Conservation (phyloP, 2,888 invertebrate species). For the Scelioninae gen. 2 region DNA sequence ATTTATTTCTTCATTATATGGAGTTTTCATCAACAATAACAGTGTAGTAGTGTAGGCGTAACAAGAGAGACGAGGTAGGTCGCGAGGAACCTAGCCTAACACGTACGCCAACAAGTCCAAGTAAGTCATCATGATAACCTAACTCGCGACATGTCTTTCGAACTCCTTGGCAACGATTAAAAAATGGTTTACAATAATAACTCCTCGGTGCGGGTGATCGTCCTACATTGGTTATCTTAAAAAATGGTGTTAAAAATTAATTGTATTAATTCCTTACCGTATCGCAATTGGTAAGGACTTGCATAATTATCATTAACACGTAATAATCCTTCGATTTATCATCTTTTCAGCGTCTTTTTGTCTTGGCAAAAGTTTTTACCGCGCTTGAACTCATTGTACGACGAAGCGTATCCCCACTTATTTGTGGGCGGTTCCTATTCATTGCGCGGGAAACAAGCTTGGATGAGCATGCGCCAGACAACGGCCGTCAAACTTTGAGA, state of each 20-base stretch:
- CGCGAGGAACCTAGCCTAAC: slow-evolving; percentile 72
- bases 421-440: no score
- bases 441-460: no score
- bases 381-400: no score
- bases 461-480: no score
- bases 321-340: slow-evolving; percentile 29
- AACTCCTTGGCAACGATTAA: slow-evolving; percentile 49
- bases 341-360: slow-evolving; percentile 4
- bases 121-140: slow-evolving; percentile 62
- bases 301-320: slow-evolving; percentile 36
- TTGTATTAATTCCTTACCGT: slow-evolving; percentile 36
- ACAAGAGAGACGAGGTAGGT: slow-evolving; percentile 75
- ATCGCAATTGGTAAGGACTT: slow-evolving; percentile 48
- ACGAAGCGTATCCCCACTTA: no score
- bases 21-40: slow-evolving; percentile 75
- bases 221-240: slow-evolving; percentile 47
- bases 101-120: slow-evolving; percentile 73
- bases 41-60: slow-evolving; percentile 71
- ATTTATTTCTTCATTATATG: slow-evolving; percentile 75
- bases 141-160: slow-evolving; percentile 50
- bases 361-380: slow-evolving; percentile 27
- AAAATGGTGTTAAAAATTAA: slow-evolving; percentile 57
- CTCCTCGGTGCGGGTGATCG: slow-evolving; percentile 47
- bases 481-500: no score
- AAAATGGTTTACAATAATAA: slow-evolving; percentile 51